A percentile compares a stretch with the other conserved stretches of the same genome.
Conservation (phyloP, 2,888 invertebrate genomes). For the Polylopha cassiicola region DNA sequence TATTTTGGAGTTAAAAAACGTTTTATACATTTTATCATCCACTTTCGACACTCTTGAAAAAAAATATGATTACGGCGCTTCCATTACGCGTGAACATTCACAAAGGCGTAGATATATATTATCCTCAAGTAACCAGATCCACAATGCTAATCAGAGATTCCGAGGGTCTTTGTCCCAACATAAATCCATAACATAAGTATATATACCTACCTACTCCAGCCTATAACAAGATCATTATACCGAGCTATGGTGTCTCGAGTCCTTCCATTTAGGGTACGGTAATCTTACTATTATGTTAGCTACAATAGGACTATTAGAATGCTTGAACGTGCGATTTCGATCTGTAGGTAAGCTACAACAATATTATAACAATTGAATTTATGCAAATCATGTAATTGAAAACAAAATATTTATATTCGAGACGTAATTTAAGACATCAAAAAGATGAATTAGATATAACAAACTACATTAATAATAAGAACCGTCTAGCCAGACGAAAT, state of each 20-base stretch:
- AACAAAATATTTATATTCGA: too few relatives aligned
- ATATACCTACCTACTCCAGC: neutral
- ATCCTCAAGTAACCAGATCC: slow-evolving; percentile 1
- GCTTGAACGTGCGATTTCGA: slow-evolving; percentile 18
- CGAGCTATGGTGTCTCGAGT: neutral
- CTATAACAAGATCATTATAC: slow-evolving; percentile 5
- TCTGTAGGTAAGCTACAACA: too few relatives aligned
- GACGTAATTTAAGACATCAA: too few relatives aligned
- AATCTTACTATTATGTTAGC: slow-evolving; percentile 30
- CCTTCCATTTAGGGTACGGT: slow-evolving; percentile 24
- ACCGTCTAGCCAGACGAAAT: too few relatives aligned
- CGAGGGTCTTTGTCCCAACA: slow-evolving; percentile 11
- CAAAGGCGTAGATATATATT: neutral
- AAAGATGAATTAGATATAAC: too few relatives aligned
- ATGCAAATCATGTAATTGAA: too few relatives aligned
- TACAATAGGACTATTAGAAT: slow-evolving; percentile 29
- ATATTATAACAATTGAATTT: too few relatives aligned
- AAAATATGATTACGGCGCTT: neutral
- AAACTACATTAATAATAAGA: too few relatives aligned
- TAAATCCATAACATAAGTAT: slow-evolving; percentile 6
- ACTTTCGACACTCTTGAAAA: too few relatives aligned
- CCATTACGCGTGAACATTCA: neutral
- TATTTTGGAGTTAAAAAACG: too few relatives aligned
- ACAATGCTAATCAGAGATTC: slow-evolving; percentile 6
- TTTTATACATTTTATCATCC: too few relatives aligned